Evolutionary conservation across 2,888 invertebrate species (phyloP), one percentile per base, ranked within the genome.

Genomic region (Zele albiditarsus): DNA sequence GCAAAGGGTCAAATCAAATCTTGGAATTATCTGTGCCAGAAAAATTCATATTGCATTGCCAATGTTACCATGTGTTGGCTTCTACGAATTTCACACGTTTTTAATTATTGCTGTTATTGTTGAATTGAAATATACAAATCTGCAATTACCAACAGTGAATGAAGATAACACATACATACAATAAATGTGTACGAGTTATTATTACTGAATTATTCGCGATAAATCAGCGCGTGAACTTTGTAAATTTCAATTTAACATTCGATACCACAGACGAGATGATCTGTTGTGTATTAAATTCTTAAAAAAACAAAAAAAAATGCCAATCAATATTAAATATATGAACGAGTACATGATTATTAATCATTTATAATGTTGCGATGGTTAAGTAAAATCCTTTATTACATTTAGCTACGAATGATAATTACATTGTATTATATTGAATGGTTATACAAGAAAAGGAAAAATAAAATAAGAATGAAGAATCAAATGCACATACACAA

Each of bases 341-440:
- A 62, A 20, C 38, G 38, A 12, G 14, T 62, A n/a, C n/a, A 42
- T 71, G 63, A 62, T 42, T 70, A 70, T 70, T 65, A 38, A 72
- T 62, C 65, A 53, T 53, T 20, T 46, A 31, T 63, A 33, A 16
- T n/a, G 33, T 31, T 31, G 33, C 20, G 63, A 33, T 63, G 23
- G 58, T 53, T 76, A 71, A 74, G 42, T 83, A 85, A 82, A 86
- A 85, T 82, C 80, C 78, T 83, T 87, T 86, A 86, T 86, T 86
- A 87, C 84, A 85, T 79, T 80, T 79, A 87, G 76, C 85, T 86
- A 86, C 80, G 80, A 81, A 28, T 14, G n/a, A 78, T 80, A 80
- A 67, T 80, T 83, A 85, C 80, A 79, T 79, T 79, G 72, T 77
- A 75, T 62, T 49, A 82, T 81, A 82, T 20, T 79, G 78, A 76